These are phyloP conservation scores for Meriones psammophilus DNA, from an alignment of 2,797 vertebrate species.

Conservation along the genomic window DNA sequence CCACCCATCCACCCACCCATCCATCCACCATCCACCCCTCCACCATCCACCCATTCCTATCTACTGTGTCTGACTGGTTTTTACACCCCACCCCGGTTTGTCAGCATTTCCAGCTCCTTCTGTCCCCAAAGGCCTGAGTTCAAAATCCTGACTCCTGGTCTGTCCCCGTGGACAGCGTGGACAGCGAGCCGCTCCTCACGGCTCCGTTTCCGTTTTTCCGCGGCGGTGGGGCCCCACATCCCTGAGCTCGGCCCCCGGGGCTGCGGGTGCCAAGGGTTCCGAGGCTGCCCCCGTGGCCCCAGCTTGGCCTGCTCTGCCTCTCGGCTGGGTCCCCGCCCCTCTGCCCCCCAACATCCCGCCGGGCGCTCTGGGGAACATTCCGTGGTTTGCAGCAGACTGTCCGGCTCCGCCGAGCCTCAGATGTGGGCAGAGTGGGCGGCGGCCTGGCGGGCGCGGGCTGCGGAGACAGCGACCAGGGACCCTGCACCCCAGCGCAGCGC, in stretches of 20 bases:
- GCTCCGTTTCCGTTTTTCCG: not conserved
- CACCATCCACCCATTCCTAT: too few species aligned
- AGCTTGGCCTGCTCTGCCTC: not conserved
- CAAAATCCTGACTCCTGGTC: not conserved
- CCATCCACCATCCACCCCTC: not conserved
- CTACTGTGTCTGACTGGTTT: not conserved
- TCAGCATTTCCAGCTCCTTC: not conserved
- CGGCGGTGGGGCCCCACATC: not conserved
- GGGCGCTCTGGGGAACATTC: constrained; percentile 81
- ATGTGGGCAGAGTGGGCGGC: constrained; percentile 85
- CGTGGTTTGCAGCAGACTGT: constrained; percentile 84
- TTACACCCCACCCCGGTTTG: not conserved
- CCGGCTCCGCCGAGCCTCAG: constrained; percentile 80
- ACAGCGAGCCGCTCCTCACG: accelerated
- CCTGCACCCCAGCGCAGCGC: constrained; percentile 6
- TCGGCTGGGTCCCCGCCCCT: constrained; percentile 60
- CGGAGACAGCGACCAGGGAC: constrained; percentile 60
- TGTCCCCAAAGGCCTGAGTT: not conserved
- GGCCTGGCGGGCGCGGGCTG: constrained; percentile 66
- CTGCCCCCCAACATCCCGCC: constrained; percentile 71
- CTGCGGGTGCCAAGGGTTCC: not conserved
- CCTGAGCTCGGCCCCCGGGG: accelerated
- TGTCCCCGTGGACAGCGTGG: not conserved
- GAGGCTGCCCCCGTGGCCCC: not conserved
- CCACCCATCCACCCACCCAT: not conserved